Conservation (phyloP, 2,888 invertebrate genomes). For the Nyleta sp. region DNA sequence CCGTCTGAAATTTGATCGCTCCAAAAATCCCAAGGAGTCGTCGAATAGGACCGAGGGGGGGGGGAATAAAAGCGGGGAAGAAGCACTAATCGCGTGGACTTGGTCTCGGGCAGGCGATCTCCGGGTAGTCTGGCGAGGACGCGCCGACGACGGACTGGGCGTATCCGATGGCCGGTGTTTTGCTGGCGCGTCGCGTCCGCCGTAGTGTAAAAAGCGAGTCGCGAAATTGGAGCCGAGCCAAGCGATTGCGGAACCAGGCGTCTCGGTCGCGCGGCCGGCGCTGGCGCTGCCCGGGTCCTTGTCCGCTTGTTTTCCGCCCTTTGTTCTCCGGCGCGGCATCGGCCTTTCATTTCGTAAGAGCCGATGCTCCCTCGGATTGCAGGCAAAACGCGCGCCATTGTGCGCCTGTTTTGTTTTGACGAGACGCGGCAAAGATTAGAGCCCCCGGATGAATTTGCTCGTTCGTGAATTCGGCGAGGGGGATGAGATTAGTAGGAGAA, state of each 20-base stretch:
- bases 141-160: slow-evolving; percentile 62
- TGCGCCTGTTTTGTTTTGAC: slow-evolving; percentile 37
- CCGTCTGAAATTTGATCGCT: no score
- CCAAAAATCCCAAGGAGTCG: no score
- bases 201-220: slow-evolving; percentile 74
- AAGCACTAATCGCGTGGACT: neutral
- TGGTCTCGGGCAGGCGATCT: slow-evolving; percentile 4
- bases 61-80: no score
- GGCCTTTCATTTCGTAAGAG: slow-evolving; percentile 50
- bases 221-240: slow-evolving; percentile 78
- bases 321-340: slow-evolving; percentile 53
- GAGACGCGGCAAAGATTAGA: slow-evolving; percentile 38
- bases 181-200: slow-evolving; percentile 73
- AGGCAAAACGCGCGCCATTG: slow-evolving; percentile 33
- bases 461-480: neutral
- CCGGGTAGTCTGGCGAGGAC: slow-evolving; percentile 18
- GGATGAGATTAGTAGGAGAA: slow-evolving; percentile 14
- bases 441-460: slow-evolving; percentile 8
- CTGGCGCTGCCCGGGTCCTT: slow-evolving; percentile 64
- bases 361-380: neutral
- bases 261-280: slow-evolving; percentile 33
- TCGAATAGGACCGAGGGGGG: no score
- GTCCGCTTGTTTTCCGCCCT: slow-evolving; percentile 58
- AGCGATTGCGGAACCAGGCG: slow-evolving; percentile 77
- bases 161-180: slow-evolving; percentile 69